These are phyloP conservation scores for Galerucella pusilla DNA, from an alignment of 2,888 invertebrate species.

Conservation along the genomic window DNA sequence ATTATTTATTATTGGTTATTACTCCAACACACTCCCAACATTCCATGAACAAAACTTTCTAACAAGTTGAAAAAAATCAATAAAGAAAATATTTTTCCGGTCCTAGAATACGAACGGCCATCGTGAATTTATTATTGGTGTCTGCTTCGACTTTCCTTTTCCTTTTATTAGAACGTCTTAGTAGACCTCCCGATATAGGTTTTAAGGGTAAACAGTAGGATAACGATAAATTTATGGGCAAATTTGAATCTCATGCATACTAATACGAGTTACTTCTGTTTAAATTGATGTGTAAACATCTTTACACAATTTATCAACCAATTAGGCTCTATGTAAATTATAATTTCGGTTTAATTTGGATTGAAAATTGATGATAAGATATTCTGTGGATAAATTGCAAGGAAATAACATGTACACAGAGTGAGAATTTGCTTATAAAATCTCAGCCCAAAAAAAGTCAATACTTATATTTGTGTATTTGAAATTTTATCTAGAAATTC, in stretches of 20 bases:
- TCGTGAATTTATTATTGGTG: background rate
- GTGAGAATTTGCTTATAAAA: too few relatives aligned
- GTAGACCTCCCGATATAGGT: constrained; percentile 1
- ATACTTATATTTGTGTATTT: too few relatives aligned
- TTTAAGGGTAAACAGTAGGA: constrained; percentile 12
- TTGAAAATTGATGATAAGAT: too few relatives aligned
- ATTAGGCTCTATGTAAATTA: too few relatives aligned
- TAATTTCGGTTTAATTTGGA: too few relatives aligned
- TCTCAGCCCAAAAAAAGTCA: too few relatives aligned
- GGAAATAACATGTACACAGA: too few relatives aligned
- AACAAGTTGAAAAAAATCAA: too few relatives aligned
- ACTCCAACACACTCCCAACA: background rate
- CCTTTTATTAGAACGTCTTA: background rate
- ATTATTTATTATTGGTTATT: constrained; percentile 23
- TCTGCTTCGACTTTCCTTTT: background rate
- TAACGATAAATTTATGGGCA: background rate
- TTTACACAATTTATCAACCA: background rate
- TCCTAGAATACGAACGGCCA: background rate
- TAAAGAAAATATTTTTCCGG: background rate
- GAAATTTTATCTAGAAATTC: too few relatives aligned
- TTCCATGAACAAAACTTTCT: background rate
- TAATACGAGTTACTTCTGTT: background rate
- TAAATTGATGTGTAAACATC: constrained; percentile 2
- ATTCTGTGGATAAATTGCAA: too few relatives aligned
- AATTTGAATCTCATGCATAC: constrained; percentile 18